Conservation (phyloP, 1,140 invertebrate species). For the Drosophila tropicalis region DNA sequence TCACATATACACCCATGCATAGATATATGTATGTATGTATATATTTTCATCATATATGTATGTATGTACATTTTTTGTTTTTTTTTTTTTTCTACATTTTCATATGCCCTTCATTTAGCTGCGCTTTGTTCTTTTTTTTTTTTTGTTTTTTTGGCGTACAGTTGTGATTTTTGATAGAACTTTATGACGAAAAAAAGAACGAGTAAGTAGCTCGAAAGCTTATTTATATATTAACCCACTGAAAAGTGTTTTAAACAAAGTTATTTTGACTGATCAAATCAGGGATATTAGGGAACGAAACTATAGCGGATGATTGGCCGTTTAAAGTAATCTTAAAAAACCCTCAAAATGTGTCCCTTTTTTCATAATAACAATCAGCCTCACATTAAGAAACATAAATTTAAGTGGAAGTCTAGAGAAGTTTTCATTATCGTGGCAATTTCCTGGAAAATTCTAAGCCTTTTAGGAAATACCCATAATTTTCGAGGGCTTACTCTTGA, state of each 20-base stretch:
- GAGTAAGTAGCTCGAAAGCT: conserved; percentile 30
- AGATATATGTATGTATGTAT: neutral
- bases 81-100: conserved; percentile 60
- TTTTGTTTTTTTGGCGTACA: conserved; percentile 74
- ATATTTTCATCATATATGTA: neutral
- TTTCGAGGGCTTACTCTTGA: too few species aligned
- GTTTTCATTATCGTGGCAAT: too few species aligned
- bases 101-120: conserved; percentile 74
- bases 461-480: too few species aligned
- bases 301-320: too few species aligned
- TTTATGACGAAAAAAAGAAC: conserved; percentile 48
- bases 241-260: neutral
- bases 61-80: conserved; percentile 32
- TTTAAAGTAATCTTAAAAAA: too few species aligned
- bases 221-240: neutral
- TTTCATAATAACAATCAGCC: too few species aligned
- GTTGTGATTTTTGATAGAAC: conserved; percentile 57
- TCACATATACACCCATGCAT: conserved; percentile 36
- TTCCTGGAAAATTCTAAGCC: too few species aligned
- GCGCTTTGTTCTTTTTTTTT: conserved; percentile 69
- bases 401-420: too few species aligned
- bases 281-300: too few species aligned
- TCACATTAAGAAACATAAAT: too few species aligned
- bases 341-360: too few species aligned
- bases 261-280: too few species aligned